These are phyloP conservation scores for Leptestheria dahalacensis DNA, from an alignment of 1,140 invertebrate species.

Conservation along the genomic window DNA sequence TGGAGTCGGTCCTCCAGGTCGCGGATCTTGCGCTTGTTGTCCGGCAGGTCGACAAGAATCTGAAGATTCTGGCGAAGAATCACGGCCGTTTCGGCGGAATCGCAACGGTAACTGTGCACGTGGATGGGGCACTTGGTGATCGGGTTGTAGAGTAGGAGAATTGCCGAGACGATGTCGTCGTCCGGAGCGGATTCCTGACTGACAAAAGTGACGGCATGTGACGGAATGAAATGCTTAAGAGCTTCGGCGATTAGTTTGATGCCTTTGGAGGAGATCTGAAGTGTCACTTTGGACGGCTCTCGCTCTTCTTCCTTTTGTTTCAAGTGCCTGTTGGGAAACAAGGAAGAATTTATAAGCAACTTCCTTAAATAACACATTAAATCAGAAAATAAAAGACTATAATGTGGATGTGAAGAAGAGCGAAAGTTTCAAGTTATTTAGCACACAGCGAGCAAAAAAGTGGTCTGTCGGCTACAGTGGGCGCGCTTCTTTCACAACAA, in stretches of 20 bases:
- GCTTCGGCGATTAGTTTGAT: slow-evolving; percentile 66
- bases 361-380: not conserved
- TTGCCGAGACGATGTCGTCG: slow-evolving; percentile 75
- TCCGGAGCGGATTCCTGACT: slow-evolving; percentile 41
- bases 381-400: not conserved
- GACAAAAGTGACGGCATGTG: slow-evolving; percentile 74
- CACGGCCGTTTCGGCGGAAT: slow-evolving; percentile 79
- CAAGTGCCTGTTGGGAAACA: slow-evolving; percentile 46
- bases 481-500: no score
- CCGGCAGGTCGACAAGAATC: slow-evolving; percentile 61
- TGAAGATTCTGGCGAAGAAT: slow-evolving; percentile 66
- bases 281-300: slow-evolving; percentile 78
- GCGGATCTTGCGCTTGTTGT: slow-evolving; percentile 69
- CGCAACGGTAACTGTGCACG: slow-evolving; percentile 85
- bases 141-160: slow-evolving; percentile 77
- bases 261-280: slow-evolving; percentile 78
- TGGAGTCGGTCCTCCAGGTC: slow-evolving; percentile 52
- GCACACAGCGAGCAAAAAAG: no score
- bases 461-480: no score
- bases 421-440: no score
- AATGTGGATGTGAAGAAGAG: no score
- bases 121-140: slow-evolving; percentile 74
- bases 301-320: slow-evolving; percentile 65
- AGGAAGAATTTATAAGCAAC: not conserved
- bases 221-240: slow-evolving; percentile 90